Evolutionary conservation across 2,113 vertebrate genomes (phyloP).

Genomic region (Pangasianodon gigas): DNA sequence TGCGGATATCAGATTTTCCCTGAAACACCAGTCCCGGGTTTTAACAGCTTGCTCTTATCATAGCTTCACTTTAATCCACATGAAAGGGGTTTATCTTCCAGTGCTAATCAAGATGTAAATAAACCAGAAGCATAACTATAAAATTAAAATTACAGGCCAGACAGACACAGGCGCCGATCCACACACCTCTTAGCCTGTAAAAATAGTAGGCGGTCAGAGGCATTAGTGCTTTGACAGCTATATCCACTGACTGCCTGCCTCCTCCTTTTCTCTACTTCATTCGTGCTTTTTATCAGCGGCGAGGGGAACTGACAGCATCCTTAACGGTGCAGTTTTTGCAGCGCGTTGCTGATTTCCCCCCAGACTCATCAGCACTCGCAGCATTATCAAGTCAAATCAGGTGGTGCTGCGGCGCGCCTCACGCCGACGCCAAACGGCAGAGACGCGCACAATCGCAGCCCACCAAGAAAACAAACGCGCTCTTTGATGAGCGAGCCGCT

Average conservation of each 20-base stretch:
- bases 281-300: conserved; percentile 66
- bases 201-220: conserved; percentile 56
- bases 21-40: conserved; percentile 48
- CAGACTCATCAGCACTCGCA: conserved; percentile 88
- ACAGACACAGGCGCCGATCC: conserved; percentile 46
- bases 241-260: conserved; percentile 52
- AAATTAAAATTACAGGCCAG: conserved; percentile 55
- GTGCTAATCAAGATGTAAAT: conserved; percentile 68
- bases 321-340: conserved; percentile 74
- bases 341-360: conserved; percentile 79
- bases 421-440: conserved; percentile 43
- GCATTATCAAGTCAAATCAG: conserved; percentile 99
- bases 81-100: conserved; percentile 55
- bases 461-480: conserved; percentile 55
- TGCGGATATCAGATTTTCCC: background rate
- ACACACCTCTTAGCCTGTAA: conserved; percentile 62
- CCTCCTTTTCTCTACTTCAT: conserved; percentile 39
- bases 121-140: conserved; percentile 53
- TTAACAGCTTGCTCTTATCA: conserved; percentile 68
- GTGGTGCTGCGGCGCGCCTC: conserved; percentile 83
- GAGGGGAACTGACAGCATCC: conserved; percentile 74
- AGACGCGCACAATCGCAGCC: conserved; percentile 44
- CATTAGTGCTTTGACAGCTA: conserved; percentile 73
- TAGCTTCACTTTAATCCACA: conserved; percentile 62
- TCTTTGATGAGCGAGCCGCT: conserved; percentile 11